Percentiles rank a stretch among this genome's conserved stretches.
These are phyloP conservation scores for Dermatemys mawii DNA, from an alignment of 2,113 vertebrate species.

Conservation along the genomic window DNA sequence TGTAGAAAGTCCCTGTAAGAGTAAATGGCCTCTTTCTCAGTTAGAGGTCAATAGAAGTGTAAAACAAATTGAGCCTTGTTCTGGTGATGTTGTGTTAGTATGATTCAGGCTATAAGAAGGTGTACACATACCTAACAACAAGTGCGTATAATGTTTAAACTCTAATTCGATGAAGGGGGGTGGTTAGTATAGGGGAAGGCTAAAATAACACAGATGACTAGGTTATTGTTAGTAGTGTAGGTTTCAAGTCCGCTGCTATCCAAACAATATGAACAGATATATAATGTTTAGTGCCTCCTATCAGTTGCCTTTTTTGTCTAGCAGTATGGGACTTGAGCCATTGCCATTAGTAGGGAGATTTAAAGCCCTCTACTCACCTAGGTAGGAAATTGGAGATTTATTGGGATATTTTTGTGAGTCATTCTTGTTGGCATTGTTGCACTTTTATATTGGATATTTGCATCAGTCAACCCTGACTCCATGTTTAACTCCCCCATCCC, in stretches of 20 bases:
- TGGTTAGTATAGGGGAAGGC: not conserved
- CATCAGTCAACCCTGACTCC: accelerated
- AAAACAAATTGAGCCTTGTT: accelerated
- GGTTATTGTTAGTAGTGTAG: not conserved
- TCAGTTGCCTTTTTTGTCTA: not conserved
- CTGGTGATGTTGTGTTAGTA: not conserved
- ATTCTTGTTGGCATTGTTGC: not conserved
- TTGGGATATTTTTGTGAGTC: accelerated
- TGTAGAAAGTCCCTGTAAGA: not conserved
- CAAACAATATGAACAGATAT: not conserved
- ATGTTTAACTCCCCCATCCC: not conserved
- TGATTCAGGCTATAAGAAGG: not conserved
- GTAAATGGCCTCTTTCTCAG: not conserved
- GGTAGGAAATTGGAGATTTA: not conserved
- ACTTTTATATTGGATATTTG: not conserved
- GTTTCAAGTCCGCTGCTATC: accelerated
- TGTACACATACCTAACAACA: not conserved
- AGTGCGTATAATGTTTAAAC: not conserved
- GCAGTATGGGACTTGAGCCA: not conserved
- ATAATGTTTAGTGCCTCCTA: not conserved
- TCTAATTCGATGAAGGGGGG: not conserved
- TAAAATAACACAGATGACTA: not conserved
- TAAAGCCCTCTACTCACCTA: not conserved
- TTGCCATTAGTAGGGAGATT: not conserved
- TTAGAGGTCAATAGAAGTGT: not conserved